These are phyloP conservation scores for Cathartes aura DNA, from an alignment of 2,113 vertebrate species.

Conservation along the genomic window DNA sequence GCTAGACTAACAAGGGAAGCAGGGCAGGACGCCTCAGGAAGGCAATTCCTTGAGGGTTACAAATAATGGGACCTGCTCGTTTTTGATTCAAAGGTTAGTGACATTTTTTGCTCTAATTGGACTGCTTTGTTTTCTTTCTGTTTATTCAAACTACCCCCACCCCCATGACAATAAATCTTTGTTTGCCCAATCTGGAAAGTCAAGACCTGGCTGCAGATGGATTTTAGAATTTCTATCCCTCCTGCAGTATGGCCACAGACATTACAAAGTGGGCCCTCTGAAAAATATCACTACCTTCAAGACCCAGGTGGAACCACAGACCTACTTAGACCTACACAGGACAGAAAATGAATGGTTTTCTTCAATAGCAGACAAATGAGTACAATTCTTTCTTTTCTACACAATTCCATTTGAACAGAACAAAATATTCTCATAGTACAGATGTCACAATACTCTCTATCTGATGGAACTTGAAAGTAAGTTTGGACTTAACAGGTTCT, in stretches of 20 bases:
- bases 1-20: neutral
- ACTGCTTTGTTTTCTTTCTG: neutral
- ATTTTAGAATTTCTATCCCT: neutral
- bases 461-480: neutral
- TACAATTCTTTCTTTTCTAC: neutral
- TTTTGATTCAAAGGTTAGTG: neutral
- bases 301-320: neutral
- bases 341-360: neutral
- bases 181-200: neutral
- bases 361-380: neutral
- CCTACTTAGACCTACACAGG: neutral
- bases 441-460: neutral
- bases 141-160: neutral
- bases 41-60: neutral
- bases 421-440: neutral
- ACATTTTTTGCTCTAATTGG: neutral
- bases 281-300: neutral
- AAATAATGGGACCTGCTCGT: neutral
- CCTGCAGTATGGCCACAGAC: neutral
- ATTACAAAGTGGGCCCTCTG: neutral
- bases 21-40: neutral
- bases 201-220: neutral
- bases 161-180: rapidly evolving
- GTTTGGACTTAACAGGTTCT: neutral
- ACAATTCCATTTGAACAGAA: neutral